Conservation (phyloP, 2,113 vertebrate genomes). For the Saccopteryx leptura region DNA sequence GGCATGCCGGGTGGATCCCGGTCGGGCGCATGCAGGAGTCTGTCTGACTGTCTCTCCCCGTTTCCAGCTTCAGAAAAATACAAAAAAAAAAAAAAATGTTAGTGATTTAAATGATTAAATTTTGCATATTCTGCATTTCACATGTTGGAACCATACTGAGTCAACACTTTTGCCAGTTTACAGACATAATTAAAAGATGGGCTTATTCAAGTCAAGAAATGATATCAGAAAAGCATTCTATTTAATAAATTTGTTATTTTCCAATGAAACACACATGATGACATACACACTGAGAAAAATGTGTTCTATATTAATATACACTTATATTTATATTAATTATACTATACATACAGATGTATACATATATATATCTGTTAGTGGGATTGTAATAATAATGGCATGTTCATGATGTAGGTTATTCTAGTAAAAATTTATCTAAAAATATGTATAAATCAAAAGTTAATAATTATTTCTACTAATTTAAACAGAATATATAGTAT, state of each 20-base stretch:
- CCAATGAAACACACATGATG: neutral
- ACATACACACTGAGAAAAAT: conserved; percentile 42
- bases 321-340: neutral
- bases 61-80: too few species aligned
- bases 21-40: too few species aligned
- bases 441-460: neutral
- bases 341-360: neutral
- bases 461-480: conserved; percentile 43
- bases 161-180: neutral
- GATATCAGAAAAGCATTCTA: neutral
- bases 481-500: conserved; percentile 1
- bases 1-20: too few species aligned
- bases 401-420: neutral
- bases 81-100: too few species aligned
- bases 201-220: conserved; percentile 42
- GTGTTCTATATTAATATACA: neutral
- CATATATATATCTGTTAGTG: neutral
- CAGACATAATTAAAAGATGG: conserved; percentile 19
- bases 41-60: too few species aligned
- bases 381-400: neutral
- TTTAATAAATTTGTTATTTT: conserved; percentile 56
- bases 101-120: neutral
- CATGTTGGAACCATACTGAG: conserved; percentile 2
- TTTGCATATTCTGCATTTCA: conserved; percentile 13
- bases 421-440: conserved; percentile 39